Evolutionary conservation across 2,113 vertebrate genomes (phyloP).

Genomic region (Diadophis punctatus): DNA sequence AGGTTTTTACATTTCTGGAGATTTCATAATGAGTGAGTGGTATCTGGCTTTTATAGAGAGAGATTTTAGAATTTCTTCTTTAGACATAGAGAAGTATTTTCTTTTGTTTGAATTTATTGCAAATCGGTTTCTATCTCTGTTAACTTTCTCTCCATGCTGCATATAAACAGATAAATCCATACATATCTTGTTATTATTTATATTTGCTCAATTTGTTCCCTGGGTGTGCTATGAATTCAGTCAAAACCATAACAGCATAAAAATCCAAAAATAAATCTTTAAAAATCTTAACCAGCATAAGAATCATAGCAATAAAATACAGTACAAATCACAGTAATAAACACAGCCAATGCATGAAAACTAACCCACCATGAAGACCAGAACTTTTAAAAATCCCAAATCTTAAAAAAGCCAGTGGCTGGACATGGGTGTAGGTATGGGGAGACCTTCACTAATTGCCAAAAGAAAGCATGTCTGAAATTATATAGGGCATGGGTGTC

Average conservation of each 20-base stretch:
- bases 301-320: not conserved
- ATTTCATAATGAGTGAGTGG: too few species aligned
- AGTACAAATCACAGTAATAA: not conserved
- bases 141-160: not conserved
- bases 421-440: not conserved
- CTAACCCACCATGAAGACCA: not conserved
- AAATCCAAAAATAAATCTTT: not conserved
- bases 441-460: not conserved
- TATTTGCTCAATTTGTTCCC: not conserved
- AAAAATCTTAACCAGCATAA: not conserved
- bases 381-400: not conserved
- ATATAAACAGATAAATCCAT: not conserved
- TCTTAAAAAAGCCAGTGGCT: not conserved
- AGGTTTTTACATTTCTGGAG: too few species aligned
- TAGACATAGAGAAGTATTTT: not conserved
- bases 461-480: not conserved
- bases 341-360: not conserved
- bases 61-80: not conserved
- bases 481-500: not conserved
- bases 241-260: not conserved
- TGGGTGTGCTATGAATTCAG: not conserved
- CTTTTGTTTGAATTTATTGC: not conserved
- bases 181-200: not conserved
- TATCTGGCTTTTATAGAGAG: too few species aligned
- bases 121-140: not conserved